Evolutionary conservation across 1,140 invertebrate species (phyloP).

Genomic region (Diploscapter pachys): DNA sequence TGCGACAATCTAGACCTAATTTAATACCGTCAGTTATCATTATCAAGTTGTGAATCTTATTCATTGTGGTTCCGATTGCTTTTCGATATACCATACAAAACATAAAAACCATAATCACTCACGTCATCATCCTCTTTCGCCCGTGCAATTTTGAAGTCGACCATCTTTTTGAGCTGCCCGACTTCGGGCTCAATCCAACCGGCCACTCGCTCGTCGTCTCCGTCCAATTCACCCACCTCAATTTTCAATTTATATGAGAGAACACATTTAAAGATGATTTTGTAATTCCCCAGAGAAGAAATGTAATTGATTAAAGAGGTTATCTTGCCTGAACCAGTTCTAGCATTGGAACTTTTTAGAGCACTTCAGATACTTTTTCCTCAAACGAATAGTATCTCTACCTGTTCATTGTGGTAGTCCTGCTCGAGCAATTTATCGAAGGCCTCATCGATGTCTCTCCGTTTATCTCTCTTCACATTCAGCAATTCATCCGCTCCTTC

Average conservation of each 20-base stretch:
- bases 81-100: too few relatives aligned
- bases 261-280: neutral
- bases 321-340: too few relatives aligned
- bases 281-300: too few relatives aligned
- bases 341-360: neutral
- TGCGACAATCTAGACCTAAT: too few relatives aligned
- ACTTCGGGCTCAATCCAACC: conserved; percentile 25
- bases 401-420: conserved; percentile 80
- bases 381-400: conserved; percentile 68
- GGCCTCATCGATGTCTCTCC: conserved; percentile 78
- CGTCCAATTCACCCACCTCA: conserved; percentile 60
- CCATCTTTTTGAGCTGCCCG: conserved; percentile 22
- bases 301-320: too few relatives aligned
- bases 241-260: conserved; percentile 13
- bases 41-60: too few relatives aligned
- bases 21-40: too few relatives aligned
- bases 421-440: conserved; percentile 83
- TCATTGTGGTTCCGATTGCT: too few relatives aligned
- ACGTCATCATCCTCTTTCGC: too few relatives aligned
- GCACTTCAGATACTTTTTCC: neutral
- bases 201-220: conserved; percentile 30
- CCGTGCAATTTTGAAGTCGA: neutral
- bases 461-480: conserved; percentile 86
- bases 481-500: conserved; percentile 65
- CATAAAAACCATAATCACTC: too few relatives aligned